A percentile compares a stretch with the other conserved stretches of the same genome.
Conservation (phyloP, 37 sponge, comb jelly and placozoan genomes). For the Cliona cf. orientalis region DNA sequence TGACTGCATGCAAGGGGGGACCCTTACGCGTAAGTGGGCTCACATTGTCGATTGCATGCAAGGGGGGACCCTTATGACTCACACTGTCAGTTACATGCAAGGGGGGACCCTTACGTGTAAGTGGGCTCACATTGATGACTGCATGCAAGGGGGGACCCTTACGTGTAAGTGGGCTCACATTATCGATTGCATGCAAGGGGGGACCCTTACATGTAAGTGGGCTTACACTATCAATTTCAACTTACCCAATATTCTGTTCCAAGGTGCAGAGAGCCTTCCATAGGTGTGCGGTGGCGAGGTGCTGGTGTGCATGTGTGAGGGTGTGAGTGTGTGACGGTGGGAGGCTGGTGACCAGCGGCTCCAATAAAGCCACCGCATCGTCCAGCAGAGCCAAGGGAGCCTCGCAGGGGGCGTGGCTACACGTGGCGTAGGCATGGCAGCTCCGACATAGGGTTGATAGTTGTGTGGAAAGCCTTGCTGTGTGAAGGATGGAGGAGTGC, state of each 20-base stretch:
- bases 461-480: conserved; percentile 4
- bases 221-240: too few relatives aligned
- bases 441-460: not conserved
- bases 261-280: conserved; percentile 30
- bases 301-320: conserved; percentile 2
- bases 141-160: too few relatives aligned
- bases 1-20: too few relatives aligned
- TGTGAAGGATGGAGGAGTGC: not conserved
- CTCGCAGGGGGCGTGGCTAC: not conserved
- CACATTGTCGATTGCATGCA: too few relatives aligned
- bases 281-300: conserved; percentile 17
- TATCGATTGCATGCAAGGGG: too few relatives aligned
- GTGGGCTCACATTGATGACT: too few relatives aligned
- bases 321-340: not conserved
- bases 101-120: too few relatives aligned
- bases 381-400: conserved; percentile 13
- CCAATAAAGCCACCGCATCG: not conserved
- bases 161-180: too few relatives aligned
- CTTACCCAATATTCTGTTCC: not conserved
- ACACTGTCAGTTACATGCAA: too few relatives aligned
- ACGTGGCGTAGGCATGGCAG: not conserved
- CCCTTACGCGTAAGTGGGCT: too few relatives aligned
- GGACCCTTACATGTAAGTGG: too few relatives aligned
- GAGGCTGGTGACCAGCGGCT: not conserved
- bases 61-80: too few relatives aligned